Base-by-base conservation (phyloP, 2,797 vertebrate species). In the Myripristis jacobus region DNA sequence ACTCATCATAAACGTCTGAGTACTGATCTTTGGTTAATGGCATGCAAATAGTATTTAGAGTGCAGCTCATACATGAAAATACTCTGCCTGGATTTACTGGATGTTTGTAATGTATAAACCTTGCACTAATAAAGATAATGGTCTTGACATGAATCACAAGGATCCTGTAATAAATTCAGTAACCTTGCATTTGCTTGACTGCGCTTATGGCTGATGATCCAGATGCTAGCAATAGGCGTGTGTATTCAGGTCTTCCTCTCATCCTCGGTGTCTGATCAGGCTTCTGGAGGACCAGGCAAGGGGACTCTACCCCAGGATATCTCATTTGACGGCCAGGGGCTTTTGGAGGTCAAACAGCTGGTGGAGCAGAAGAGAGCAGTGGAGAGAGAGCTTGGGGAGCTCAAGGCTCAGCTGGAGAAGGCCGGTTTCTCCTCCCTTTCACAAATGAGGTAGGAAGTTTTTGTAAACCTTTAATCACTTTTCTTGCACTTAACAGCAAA, bases 331-430 rank as follows among this genome's bases (percentile, higher is more conserved):
- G 82, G 90, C 44, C 91, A 89, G 66, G 92, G 94, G 3, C 86
- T 95, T 77, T 65, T 84, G 25, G 93, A 91, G 75, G 84, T 94
- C 74, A 93, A 94, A 52, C 91, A 92, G 79, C 86, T 94, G 82
- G 87, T 94, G 31, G 91, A 94, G 70, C 93, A 91, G 91, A 95
- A 95, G 88, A 88, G 87, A 74, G 88, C 54, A 34, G 94, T 96
- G 4, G 95, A 96, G 89, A 78, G 89, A 27, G 94, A 97, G 74
- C 93, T 97, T 80, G 88, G 77, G 4, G 95, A 96, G 80, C 92
- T 97, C 65, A 97, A 96, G 91, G 89, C 85, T 8, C 96, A 98
- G 89, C 93, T 96, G 70, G 93, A 95, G 83, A 96, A 95, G 87
- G 91, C 94, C 0, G 96, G 96, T 22, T 96, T 96, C 90, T 94